These are phyloP conservation scores for Chloroceryle amazona DNA, from an alignment of 2,797 vertebrate genomes.

Conservation along the genomic window DNA sequence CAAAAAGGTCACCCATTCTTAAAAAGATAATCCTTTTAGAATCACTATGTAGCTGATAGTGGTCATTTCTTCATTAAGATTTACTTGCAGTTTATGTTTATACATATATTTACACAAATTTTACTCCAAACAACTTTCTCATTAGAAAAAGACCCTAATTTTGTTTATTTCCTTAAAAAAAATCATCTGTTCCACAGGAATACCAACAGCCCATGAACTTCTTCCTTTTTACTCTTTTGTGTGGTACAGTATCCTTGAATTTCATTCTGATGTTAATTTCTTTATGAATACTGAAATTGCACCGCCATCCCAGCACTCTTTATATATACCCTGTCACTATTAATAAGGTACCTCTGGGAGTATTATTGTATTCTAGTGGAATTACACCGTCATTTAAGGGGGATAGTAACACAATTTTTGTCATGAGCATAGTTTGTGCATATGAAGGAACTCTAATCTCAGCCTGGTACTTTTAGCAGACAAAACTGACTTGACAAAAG, in stretches of 20 bases:
- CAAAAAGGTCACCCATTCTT: not conserved
- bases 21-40: slow-evolving; percentile 16
- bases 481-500: not conserved
- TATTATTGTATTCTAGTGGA: not conserved
- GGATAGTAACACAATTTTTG: not conserved
- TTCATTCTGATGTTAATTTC: slow-evolving; percentile 21
- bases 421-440: not conserved
- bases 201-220: not conserved
- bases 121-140: not conserved
- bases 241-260: not conserved
- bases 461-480: not conserved
- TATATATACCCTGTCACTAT: not conserved
- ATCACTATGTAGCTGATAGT: not conserved
- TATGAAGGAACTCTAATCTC: not conserved
- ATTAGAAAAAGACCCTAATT: not conserved
- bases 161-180: not conserved
- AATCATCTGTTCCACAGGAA: not conserved
- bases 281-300: not conserved
- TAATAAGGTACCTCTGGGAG: not conserved
- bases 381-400: not conserved
- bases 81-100: not conserved
- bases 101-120: not conserved
- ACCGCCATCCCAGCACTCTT: not conserved
- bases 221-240: not conserved
- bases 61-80: not conserved